These are phyloP conservation scores for Hippopotamus amphibius DNA, from an alignment of 2,113 vertebrate species.

Conservation along the genomic window DNA sequence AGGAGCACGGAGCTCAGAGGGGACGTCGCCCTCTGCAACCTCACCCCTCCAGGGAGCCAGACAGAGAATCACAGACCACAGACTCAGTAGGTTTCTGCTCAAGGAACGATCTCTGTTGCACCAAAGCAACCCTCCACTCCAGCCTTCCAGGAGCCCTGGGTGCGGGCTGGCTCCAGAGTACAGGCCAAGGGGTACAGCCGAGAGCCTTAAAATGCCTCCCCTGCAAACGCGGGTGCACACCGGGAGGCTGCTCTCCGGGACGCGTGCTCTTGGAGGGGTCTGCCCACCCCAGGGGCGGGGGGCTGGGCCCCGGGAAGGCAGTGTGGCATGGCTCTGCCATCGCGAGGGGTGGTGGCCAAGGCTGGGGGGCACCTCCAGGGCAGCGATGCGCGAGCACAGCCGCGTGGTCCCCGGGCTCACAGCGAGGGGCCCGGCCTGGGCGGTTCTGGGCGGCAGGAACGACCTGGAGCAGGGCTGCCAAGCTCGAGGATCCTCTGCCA, in stretches of 20 bases:
- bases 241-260: fast-evolving
- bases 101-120: neutral
- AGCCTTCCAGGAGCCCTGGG: too few relatives aligned
- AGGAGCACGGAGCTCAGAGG: neutral
- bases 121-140: too few relatives aligned
- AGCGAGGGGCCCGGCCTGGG: neutral
- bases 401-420: neutral
- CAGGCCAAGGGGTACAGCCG: neutral
- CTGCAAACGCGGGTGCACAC: fast-evolving
- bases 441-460: fast-evolving
- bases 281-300: neutral
- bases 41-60: neutral
- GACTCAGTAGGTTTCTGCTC: neutral
- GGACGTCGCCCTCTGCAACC: neutral
- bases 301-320: neutral
- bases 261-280: neutral
- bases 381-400: fast-evolving
- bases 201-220: fast-evolving
- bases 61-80: neutral
- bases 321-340: neutral
- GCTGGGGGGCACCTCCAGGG: fast-evolving
- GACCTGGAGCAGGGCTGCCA: neutral
- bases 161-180: neutral
- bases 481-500: neutral
- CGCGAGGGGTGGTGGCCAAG: fast-evolving